These are phyloP conservation scores for Elysia chlorotica DNA, from an alignment of 1,140 invertebrate species.

Conservation along the genomic window DNA sequence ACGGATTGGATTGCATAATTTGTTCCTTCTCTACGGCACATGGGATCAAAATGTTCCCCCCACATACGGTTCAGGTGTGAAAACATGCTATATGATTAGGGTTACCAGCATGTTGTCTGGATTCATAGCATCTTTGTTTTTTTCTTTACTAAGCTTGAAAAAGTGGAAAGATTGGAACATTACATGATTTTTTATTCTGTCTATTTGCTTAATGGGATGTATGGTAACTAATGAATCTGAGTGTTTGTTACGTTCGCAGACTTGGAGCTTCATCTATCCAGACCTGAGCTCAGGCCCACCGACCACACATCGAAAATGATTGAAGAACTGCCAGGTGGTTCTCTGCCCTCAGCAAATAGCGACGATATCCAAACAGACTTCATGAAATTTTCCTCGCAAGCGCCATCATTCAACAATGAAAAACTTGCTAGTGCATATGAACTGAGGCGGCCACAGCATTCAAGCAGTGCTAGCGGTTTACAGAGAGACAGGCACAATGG, in stretches of 20 bases:
- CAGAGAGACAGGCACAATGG: no score
- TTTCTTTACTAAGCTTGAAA: not conserved
- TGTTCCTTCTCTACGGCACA: no score
- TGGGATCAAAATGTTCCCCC: no score
- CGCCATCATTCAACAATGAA: constrained; percentile 23
- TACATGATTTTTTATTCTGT: not conserved
- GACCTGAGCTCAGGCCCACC: not conserved
- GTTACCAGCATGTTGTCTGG: no score
- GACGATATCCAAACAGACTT: constrained; percentile 34
- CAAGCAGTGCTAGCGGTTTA: no score
- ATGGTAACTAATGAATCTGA: no score
- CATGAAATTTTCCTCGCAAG: constrained; percentile 30
- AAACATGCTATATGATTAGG: no score
- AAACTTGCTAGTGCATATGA: not conserved
- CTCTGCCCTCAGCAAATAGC: not conserved
- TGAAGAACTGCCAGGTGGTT: not conserved
- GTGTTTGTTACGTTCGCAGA: not conserved
- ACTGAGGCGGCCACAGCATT: not conserved
- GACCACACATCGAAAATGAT: not conserved
- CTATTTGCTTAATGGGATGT: no score
- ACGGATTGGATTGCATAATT: no score
- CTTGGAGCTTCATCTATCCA: not conserved
- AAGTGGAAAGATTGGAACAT: not conserved
- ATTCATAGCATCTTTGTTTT: not conserved
- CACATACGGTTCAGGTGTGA: no score